Evolutionary conservation across 2,113 vertebrate genomes (phyloP).

Genomic region (Lagopus leucura): DNA sequence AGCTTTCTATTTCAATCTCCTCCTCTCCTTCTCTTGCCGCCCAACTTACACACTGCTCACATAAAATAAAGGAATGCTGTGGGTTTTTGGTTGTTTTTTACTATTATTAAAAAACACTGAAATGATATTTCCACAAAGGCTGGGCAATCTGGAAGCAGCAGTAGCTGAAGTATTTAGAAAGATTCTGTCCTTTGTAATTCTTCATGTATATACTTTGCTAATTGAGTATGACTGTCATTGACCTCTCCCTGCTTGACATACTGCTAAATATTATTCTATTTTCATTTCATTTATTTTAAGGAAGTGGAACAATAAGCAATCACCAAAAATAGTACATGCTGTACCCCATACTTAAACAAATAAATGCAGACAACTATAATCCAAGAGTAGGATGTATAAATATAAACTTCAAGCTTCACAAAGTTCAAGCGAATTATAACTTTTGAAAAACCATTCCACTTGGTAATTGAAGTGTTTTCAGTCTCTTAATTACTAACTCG

Average conservation of each 20-base stretch:
- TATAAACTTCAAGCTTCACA: constrained; percentile 20
- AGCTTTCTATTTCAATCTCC: background rate
- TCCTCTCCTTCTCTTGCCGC: background rate
- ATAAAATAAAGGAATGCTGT: background rate
- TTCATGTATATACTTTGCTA: background rate
- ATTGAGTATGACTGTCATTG: background rate
- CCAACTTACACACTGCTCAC: background rate
- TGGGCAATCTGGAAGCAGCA: background rate
- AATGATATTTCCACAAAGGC: background rate
- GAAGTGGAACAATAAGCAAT: constrained; percentile 57
- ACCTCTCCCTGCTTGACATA: background rate
- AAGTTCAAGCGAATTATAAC: constrained; percentile 37
- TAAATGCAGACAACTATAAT: constrained; percentile 53
- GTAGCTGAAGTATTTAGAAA: background rate
- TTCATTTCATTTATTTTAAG: constrained; percentile 63
- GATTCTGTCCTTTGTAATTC: background rate
- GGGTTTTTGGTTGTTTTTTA: background rate
- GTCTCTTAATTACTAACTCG: background rate
- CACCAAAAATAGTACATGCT: constrained; percentile 36
- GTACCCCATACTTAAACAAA: constrained; percentile 56
- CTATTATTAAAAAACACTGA: background rate
- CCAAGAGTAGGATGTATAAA: constrained; percentile 32
- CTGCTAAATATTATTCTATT: constrained; percentile 40
- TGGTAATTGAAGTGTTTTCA: background rate
- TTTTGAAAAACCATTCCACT: constrained; percentile 5